Conservation (phyloP, 1,140 invertebrate genomes). For the Holcopasites calliopsidis region DNA sequence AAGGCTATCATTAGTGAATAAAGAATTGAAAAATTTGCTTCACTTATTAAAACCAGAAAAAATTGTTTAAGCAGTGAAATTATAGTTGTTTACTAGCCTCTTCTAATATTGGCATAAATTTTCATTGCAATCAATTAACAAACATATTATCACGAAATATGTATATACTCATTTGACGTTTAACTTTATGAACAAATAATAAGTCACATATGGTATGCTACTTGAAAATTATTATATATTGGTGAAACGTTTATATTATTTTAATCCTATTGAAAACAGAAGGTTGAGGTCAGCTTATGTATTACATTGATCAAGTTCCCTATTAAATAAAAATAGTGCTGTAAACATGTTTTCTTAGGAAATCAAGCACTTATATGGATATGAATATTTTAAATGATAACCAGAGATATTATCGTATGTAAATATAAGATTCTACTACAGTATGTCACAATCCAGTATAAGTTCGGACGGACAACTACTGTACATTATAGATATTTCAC, state of each 20-base stretch:
- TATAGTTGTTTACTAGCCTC: too few relatives aligned
- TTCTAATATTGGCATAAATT: slow-evolving; percentile 3
- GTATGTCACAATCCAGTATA: slow-evolving; percentile 31
- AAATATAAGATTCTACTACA: slow-evolving; percentile 27
- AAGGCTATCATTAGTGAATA: not conserved
- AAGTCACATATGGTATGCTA: too few relatives aligned
- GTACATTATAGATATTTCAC: slow-evolving; percentile 20
- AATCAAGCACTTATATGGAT: not conserved
- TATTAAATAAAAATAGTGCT: too few relatives aligned
- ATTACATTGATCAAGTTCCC: not conserved
- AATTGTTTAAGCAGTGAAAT: not conserved
- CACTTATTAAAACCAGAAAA: not conserved
- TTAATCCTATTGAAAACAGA: not conserved
- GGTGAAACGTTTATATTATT: not conserved
- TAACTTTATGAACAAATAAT: too few relatives aligned
- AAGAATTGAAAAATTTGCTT: not conserved
- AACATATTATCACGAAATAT: too few relatives aligned
- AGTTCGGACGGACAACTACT: slow-evolving; percentile 43
- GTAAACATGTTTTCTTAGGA: not conserved
- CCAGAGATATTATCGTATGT: not conserved
- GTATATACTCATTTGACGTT: too few relatives aligned
- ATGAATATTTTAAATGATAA: not conserved
- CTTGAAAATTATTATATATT: not conserved
- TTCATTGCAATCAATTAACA: not conserved
- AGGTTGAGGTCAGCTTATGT: not conserved